phyloP scores from a whole-genome alignment of 1,140 invertebrate genomes.

The Nephila pilipes region DNA sequence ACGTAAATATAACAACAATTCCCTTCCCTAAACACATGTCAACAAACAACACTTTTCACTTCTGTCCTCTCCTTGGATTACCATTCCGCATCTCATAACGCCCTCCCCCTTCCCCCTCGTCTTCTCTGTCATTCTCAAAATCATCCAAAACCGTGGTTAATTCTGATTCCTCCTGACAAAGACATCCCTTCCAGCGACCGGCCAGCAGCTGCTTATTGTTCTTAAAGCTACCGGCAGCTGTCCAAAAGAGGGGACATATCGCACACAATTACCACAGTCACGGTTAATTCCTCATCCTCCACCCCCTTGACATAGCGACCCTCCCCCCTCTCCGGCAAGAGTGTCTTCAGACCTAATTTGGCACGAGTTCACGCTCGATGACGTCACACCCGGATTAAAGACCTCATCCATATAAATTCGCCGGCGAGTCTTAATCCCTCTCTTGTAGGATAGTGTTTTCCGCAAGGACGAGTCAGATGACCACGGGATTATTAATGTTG shows the following conservation, averaged over 20 bases:
- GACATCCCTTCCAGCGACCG: background rate
- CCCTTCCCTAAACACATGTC: background rate
- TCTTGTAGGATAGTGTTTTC: conserved; percentile 21
- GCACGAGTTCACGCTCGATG: conserved; percentile 30
- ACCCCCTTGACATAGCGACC: background rate
- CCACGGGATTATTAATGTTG: conserved; percentile 62
- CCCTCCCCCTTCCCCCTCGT: background rate
- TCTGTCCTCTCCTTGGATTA: no score
- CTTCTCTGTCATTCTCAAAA: background rate
- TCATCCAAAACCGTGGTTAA: background rate
- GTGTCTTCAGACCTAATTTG: conserved; percentile 42
- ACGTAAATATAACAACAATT: background rate
- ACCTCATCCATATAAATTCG: conserved; percentile 50
- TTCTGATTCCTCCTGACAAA: conserved; percentile 9
- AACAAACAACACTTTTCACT: conserved; percentile 2
- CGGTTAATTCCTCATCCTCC: conserved; percentile 56
- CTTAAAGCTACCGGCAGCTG: conserved; percentile 49
- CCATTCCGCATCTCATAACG: no score
- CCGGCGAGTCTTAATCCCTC: conserved; percentile 9
- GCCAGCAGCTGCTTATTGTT: conserved; percentile 44
- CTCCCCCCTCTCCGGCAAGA: background rate
- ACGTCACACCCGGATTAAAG: conserved; percentile 50
- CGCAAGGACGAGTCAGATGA: conserved; percentile 29
- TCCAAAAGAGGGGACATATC: conserved; percentile 57
- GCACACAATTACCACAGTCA: conserved; percentile 67